phyloP scores from a whole-genome alignment of 2,797 vertebrate species.

The Apodemus agrarius region DNA sequence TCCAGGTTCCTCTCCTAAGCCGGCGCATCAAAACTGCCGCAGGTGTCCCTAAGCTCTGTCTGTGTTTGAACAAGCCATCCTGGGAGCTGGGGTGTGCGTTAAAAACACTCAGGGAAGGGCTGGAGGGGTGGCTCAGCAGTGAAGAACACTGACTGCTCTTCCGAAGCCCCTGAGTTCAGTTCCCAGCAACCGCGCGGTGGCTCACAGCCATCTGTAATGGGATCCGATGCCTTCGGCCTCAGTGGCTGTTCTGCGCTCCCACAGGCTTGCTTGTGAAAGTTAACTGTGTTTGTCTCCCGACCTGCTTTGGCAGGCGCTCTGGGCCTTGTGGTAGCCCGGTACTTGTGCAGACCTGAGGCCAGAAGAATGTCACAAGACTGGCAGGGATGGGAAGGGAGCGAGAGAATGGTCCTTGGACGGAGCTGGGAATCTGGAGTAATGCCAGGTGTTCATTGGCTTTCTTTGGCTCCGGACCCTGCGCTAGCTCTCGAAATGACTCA shows the following conservation, averaged over 20 bases:
- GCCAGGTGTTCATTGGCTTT: not conserved
- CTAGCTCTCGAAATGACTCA: constrained; percentile 73
- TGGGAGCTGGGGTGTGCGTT: not conserved
- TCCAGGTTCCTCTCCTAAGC: not conserved
- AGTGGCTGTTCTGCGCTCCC: not conserved
- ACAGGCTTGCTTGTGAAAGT: not conserved
- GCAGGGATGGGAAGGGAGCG: not conserved
- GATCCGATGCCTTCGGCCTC: not conserved
- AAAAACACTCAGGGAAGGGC: not conserved
- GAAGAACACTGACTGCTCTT: not conserved
- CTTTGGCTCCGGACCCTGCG: not conserved
- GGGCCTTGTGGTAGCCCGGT: not conserved
- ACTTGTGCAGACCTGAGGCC: not conserved
- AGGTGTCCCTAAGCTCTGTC: not conserved
- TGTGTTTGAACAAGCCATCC: not conserved
- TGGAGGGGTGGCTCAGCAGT: not conserved
- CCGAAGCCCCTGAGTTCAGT: not conserved
- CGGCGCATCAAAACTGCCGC: not conserved
- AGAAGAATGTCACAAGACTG: not conserved
- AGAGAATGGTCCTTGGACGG: not conserved
- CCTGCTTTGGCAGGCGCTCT: not conserved
- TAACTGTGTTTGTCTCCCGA: not conserved
- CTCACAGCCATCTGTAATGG: not conserved
- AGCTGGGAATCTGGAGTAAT: not conserved
- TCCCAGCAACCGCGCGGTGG: not conserved